A percentile compares a stretch with the other conserved stretches of the same genome.
These are phyloP conservation scores for Saxidomus purpurata DNA, from an alignment of 1,140 invertebrate genomes.

Conservation along the genomic window DNA sequence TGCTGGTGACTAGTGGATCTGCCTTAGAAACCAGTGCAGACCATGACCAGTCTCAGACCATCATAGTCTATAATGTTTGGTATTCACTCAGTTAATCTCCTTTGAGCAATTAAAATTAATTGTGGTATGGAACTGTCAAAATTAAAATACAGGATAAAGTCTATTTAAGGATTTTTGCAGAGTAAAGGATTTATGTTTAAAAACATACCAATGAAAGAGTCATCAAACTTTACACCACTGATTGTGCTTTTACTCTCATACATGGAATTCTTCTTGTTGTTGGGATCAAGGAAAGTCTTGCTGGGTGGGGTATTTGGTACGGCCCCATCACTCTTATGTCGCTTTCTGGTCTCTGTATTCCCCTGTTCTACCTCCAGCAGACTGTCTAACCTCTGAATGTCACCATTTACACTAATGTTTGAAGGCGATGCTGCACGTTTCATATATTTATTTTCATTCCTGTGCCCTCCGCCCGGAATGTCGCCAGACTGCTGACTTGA, in stretches of 20 bases:
- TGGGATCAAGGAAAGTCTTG: conserved; percentile 57
- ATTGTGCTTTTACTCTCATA: conserved; percentile 72
- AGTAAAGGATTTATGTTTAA: too few relatives aligned
- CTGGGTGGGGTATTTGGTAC: conserved; percentile 14
- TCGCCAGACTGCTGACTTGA: not conserved
- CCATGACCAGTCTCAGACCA: too few relatives aligned
- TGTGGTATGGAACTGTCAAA: too few relatives aligned
- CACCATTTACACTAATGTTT: not conserved
- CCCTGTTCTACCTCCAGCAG: not conserved
- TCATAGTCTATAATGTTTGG: too few relatives aligned
- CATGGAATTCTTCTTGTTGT: conserved; percentile 64
- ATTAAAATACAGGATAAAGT: too few relatives aligned
- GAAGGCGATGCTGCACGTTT: not conserved
- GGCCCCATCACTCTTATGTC: conserved; percentile 67
- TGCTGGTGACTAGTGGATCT: too few relatives aligned
- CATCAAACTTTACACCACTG: conserved; percentile 71
- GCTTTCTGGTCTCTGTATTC: not conserved
- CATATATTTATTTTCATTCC: not conserved
- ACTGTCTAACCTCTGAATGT: conserved; percentile 3
- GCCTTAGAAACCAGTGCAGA: too few relatives aligned
- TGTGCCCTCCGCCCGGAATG: not conserved
- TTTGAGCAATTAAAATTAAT: too few relatives aligned
- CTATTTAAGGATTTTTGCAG: too few relatives aligned
- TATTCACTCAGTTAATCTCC: too few relatives aligned
- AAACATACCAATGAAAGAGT: conserved; percentile 71